Base-by-base conservation (phyloP, 2,888 invertebrate genomes). In the Anthrax anthrax region DNA sequence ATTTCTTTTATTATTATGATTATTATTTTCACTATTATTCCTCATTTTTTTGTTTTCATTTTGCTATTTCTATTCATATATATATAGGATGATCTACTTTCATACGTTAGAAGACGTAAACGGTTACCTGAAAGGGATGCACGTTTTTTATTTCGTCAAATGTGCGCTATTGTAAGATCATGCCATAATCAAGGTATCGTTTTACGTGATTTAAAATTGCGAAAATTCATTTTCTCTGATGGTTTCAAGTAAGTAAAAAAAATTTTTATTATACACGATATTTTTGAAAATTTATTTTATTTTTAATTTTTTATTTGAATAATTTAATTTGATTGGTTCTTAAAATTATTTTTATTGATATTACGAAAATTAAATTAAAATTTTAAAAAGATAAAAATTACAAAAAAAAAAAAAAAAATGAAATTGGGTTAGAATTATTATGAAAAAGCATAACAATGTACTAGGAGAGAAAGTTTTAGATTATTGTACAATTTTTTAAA, bases 141-240 rank as follows among this genome's bases (percentile, higher is more conserved):
- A 27, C 73, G 81, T 53, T 71, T 77, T 57, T 74, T 91, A 51
- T 90, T 91, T 72, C 74, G 78, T 57, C 90, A 92, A 73, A 85
- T 91, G 61, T 86, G 86, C 47, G 77, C 78, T 60, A 83, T 89
- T 13, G 89, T 92, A 14, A 78, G 81, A 53, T 83, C 83, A 54
- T 92, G 92, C 67, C 92, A 94, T 69, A 77, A 80, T 57, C 82
- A 83, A 63, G 91, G 90, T 52, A 83, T 94, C 60, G 84, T 92
- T 46, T 75, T 94, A 58, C 76, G 92, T 63, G 92, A 94, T 70
- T 80, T 94, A 65, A 91, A 92, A 69, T 77, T 92, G 60, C 76
- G 91, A 67, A 91, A 91, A 70, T 91, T 94, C 71, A 90, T 92
- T 64, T 92, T 92, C 70, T 80, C 84, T 50, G 86, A 91, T 70